Evolutionary conservation across 2,797 vertebrate species (phyloP), one percentile per base, ranked within the genome.

Genomic region (Capromys pilorides): DNA sequence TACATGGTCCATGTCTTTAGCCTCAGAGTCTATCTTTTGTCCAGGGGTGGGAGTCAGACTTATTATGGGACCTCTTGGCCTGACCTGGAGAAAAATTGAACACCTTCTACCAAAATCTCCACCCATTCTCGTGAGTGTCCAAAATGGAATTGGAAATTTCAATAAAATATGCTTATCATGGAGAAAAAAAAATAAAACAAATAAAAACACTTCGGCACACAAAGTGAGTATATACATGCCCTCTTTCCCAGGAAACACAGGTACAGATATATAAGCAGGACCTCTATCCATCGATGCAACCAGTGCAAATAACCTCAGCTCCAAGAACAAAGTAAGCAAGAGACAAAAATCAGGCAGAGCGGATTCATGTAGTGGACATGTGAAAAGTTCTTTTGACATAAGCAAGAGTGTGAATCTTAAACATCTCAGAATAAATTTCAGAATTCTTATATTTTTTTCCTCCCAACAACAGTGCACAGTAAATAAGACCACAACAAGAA

Each of bases 401-500:
- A 73, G 62, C 59, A 78, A 73, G 51, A 59, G 51, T 82, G 36
- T 67, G 26, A 95, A 80, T 83, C 39, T 39, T 0, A 1, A 22
- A 18, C 18, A 28, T 78, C 87, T 82, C 67, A 41, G 26, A 93
- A 95, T 69, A 19, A 82, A 67, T 80, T 88, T 92, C 28, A 77
- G 21, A 89, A 71, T 84, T 87, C 10, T 92, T 93, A 59, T 82
- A 51, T 91, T 93, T 66, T 91, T 93, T 21, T 41, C 51, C 49
- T 85, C 77, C 84, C 69, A 94, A 39, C 2, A 62, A 71, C 10
- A 91, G 21, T 0, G 2, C 4, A 59, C 33, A 31, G 3, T 64
- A 67, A 94, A 86, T 54, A 93, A 83, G 8, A 18, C 21, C 92
- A 67, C 88, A 88, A 26, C n/a, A 67, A 80, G 59, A 49, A 61